Conservation (phyloP, 30 jellyfish, hydroid and myxozoan species). For the Morbakka virulenta region DNA sequence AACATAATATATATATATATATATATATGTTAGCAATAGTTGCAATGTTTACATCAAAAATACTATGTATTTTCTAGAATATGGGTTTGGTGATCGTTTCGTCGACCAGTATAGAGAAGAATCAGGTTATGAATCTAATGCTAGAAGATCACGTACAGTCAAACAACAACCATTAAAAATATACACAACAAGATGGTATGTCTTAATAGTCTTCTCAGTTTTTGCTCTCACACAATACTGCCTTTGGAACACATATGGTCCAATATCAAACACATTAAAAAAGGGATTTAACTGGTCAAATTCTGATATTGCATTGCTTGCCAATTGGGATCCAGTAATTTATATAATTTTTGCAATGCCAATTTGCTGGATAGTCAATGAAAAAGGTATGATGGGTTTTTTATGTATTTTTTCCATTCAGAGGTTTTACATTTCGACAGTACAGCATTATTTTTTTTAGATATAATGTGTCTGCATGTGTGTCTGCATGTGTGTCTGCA, state of each 20-base stretch:
- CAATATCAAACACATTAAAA: conserved; percentile 39
- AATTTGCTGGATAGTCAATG: conserved; percentile 44
- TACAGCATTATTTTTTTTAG: too few species aligned
- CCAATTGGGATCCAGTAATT: conserved; percentile 55
- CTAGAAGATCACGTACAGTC: neutral
- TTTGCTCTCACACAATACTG: conserved; percentile 38
- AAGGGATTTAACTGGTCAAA: conserved; percentile 38
- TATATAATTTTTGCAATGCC: conserved; percentile 28
- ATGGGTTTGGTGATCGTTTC: neutral
- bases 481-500: too few species aligned
- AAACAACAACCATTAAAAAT: neutral
- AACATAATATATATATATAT: too few species aligned
- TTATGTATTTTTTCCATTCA: too few species aligned
- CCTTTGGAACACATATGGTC: conserved; percentile 56
- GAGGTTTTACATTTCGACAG: too few species aligned
- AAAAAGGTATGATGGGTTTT: conserved; percentile 52
- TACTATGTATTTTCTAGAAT: neutral
- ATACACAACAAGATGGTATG: conserved; percentile 30
- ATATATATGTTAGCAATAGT: too few species aligned
- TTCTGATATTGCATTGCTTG: conserved; percentile 47
- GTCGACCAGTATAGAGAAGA: neutral
- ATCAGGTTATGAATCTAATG: neutral
- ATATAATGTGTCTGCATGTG: too few species aligned
- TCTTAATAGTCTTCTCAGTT: conserved; percentile 11
- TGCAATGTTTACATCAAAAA: too few species aligned